Base-by-base conservation (phyloP, 2,113 vertebrate species). In the Brachyistius frenatus region DNA sequence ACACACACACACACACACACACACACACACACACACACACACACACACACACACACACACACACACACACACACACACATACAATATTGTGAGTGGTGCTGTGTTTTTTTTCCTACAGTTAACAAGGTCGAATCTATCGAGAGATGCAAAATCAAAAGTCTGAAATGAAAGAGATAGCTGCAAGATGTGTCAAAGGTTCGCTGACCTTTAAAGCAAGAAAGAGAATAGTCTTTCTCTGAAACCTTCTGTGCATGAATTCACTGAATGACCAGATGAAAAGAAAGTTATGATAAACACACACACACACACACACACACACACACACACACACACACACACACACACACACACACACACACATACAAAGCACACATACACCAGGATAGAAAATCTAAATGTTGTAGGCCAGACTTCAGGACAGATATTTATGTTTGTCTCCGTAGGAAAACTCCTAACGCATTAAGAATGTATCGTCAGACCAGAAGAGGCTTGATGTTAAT, bases 41-140 rank as follows among this genome's bases (percentile, higher is more conserved):
- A 44, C 8, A 31, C 15, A 57, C 47, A 71, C 36, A 46, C n/a
- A 66, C 1, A 39, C 23, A 63, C 23, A 37, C 36, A 54, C n/a
- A 37, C 36, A 54, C n/a, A 65, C 46, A 63, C 13, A 31, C 60
- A 39, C 30, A 5, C 31, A 37, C 10, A 44, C 2, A 23, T 23
- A 1, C 23, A 23, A 23, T 23, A 23, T 23, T 44, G 41, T 11
- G 10, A 23, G 15, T 76, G 2, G 54, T 44, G 55, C 36, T 30
- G 36, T 60, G 30, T 11, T 31, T 69, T 65, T 11, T 31, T 69
- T 65, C 37, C 14, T 39, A 60, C n/a, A 36, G 55, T 36, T n/a
- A 49, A 55, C 63, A 78, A 84, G 73, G 73, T 46, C 70, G 71
- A 72, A 77, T 7, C 14, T 62, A 23, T 70, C 11, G 41, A 33